Conservation (phyloP, 2,797 vertebrate genomes). For the Gobio occitaniae region DNA sequence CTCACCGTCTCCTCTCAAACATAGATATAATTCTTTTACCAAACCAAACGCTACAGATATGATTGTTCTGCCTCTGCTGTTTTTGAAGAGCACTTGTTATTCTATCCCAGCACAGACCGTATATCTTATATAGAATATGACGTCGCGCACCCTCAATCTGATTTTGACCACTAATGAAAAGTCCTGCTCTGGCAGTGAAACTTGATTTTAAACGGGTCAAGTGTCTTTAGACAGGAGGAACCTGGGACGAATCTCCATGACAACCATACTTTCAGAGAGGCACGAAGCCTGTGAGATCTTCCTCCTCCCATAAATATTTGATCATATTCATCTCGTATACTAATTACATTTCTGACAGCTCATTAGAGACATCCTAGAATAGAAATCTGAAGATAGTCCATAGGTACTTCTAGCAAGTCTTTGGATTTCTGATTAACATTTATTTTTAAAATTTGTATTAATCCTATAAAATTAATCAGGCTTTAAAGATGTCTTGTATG, state of each 20-base stretch:
- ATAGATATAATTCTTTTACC: background rate
- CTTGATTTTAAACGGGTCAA: slow-evolving; percentile 30
- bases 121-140: background rate
- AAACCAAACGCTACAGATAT: background rate
- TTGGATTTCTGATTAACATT: slow-evolving; percentile 6
- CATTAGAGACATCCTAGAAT: slow-evolving; percentile 47
- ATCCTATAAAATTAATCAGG: background rate
- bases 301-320: slow-evolving; percentile 53
- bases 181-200: background rate
- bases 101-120: background rate
- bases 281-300: slow-evolving; percentile 26
- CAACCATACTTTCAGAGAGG: slow-evolving; percentile 34
- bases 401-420: slow-evolving; percentile 27
- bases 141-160: background rate
- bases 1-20: background rate
- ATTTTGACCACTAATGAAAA: slow-evolving; percentile 34
- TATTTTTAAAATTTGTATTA: background rate
- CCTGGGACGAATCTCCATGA: slow-evolving; percentile 28
- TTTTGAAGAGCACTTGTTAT: slow-evolving; percentile 22
- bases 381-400: slow-evolving; percentile 22
- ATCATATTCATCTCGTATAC: slow-evolving; percentile 50
- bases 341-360: slow-evolving; percentile 59
- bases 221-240: background rate
- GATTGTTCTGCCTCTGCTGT: background rate
- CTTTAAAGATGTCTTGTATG: background rate